phyloP scores from a whole-genome alignment of 2,113 vertebrate genomes.

The Pithys albifrons region DNA sequence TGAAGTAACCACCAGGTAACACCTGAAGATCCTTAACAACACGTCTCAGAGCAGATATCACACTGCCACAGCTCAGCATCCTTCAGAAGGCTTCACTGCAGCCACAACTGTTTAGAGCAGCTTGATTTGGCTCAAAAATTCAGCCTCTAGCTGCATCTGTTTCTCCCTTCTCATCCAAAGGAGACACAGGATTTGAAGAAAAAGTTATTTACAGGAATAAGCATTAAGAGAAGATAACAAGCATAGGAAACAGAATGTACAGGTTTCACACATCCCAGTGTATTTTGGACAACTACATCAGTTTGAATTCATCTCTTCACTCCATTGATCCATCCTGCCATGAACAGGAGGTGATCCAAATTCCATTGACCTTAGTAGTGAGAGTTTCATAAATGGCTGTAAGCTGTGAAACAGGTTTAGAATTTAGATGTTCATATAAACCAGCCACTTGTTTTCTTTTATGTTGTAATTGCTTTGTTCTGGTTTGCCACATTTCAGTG shows the following conservation, averaged over 20 bases:
- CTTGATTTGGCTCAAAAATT: neutral
- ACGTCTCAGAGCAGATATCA: fast-evolving
- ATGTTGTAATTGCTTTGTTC: neutral
- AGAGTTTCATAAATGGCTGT: neutral
- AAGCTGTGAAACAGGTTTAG: neutral
- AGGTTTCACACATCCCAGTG: neutral
- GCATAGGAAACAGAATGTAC: neutral
- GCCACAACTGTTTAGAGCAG: neutral
- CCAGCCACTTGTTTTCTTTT: neutral
- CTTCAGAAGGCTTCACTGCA: neutral
- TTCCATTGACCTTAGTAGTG: neutral
- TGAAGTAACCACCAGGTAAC: neutral
- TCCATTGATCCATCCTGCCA: neutral
- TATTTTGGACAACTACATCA: neutral
- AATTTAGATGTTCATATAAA: neutral
- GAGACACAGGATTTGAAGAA: neutral
- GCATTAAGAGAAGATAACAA: neutral
- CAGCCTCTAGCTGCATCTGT: neutral
- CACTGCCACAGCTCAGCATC: neutral
- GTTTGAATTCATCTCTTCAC: neutral
- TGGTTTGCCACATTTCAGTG: neutral
- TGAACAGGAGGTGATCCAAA: neutral
- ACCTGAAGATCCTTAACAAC: neutral
- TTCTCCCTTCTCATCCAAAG: neutral
- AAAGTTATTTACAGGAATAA: neutral